Evolutionary conservation across 1,140 invertebrate species (phyloP), one percentile per base, ranked within the genome.

Genomic region (Panulirus ornatus): DNA sequence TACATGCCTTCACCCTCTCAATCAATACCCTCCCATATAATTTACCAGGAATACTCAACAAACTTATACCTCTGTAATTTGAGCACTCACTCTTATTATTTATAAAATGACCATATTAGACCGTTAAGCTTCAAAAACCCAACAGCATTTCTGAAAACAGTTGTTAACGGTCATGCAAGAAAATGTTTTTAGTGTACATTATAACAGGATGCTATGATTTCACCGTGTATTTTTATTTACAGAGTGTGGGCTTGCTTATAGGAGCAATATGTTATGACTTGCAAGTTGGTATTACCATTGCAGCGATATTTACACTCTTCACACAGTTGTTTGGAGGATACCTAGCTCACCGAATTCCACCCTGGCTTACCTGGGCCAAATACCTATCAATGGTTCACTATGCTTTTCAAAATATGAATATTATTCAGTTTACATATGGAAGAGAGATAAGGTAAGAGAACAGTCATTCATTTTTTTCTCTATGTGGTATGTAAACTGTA

Each of bases 271-370:
- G 96, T 93, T 95, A 96, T 94, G 96, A 97, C 93, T 95, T 97
- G 93, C 96, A 97, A 93, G 96, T 96, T 71, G 97, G 96, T 92
- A 96, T 97, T 91, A 97, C 97, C 19, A 95, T 97, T 30, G 96
- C 96, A 92, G 97, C 97, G 47, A 94, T 97, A 2, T 97, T 97
- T 93, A 97, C 97, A 19, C 94, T 97, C 91, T 96, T 96, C 66
- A 97, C 96, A 27, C 97, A 97, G 94, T 94, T 98, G 44, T 96
- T 97, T 93, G 97, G 97, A 88, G 97, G 97, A n/a, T 97, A 97
- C 94, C 95, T 97, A 88, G 96, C 97, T 22, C 96, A 96, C 42
- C 96, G 96, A 92, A 96, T 98, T 89, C 96, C 97, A 51, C 94
- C 95, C 70, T 97, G 96, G 95, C 93, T 97, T n/a, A 95, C 96